phyloP scores from a whole-genome alignment of 2,888 invertebrate genomes.

The Amphimallon solstitiale region DNA sequence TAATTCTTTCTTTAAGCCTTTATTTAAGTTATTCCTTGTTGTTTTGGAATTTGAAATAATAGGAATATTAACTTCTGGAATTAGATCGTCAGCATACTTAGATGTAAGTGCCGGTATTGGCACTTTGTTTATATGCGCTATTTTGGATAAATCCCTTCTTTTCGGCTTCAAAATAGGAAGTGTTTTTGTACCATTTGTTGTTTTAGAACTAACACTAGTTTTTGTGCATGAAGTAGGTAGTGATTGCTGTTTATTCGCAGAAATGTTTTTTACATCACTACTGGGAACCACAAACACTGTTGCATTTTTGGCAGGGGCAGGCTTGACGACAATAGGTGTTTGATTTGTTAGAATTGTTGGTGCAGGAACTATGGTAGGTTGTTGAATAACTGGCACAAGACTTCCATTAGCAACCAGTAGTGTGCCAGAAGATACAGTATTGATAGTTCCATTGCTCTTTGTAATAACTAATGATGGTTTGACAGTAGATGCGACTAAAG shows the following conservation, averaged over 20 bases:
- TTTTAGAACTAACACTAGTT: conserved; percentile 30
- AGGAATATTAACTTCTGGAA: conserved; percentile 5
- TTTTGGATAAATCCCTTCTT: conserved; percentile 53
- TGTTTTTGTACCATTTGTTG: conserved; percentile 25
- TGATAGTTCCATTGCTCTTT: conserved; percentile 46
- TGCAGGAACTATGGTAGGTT: conserved; percentile 47
- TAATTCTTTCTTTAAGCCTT: conserved; percentile 35
- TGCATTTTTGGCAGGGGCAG: conserved; percentile 44
- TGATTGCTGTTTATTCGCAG: conserved; percentile 23
- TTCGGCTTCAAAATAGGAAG: conserved; percentile 37
- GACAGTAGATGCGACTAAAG: conserved; percentile 54
- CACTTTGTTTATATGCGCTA: conserved; percentile 62
- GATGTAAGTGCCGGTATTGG: conserved; percentile 61
- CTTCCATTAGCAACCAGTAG: conserved; percentile 60
- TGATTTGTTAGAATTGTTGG: conserved; percentile 49
- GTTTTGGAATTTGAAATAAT: conserved; percentile 4
- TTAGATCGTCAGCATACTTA: conserved; percentile 47
- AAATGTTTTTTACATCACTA: conserved; percentile 39
- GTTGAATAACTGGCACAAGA: conserved; percentile 56
- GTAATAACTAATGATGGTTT: conserved; percentile 45
- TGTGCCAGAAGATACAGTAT: conserved; percentile 59
- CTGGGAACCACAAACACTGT: conserved; percentile 42
- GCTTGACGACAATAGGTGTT: conserved; percentile 46
- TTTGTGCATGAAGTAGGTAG: conserved; percentile 8
- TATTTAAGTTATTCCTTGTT: conserved; percentile 3